A percentile compares a stretch with the other conserved stretches of the same genome.
phyloP scores from a whole-genome alignment of 2,797 vertebrate genomes.

The Hybognathus amarus region DNA sequence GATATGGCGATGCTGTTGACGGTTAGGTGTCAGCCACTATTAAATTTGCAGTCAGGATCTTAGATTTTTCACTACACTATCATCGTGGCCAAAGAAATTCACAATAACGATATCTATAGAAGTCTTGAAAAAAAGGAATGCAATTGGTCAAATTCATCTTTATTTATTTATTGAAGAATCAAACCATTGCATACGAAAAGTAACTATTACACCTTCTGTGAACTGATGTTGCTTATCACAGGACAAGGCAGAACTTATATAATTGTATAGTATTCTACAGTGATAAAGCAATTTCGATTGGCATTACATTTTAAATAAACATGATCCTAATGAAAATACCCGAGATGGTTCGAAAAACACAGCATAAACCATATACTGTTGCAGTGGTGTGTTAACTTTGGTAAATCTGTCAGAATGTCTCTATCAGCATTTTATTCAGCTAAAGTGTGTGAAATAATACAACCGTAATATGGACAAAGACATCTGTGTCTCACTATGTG shows the following conservation, averaged over 20 bases:
- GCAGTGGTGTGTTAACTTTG: too few relatives aligned
- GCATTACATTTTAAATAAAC: neutral
- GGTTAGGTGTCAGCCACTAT: neutral
- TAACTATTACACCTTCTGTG: too few relatives aligned
- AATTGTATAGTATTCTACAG: neutral
- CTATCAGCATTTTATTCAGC: neutral
- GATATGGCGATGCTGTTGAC: neutral
- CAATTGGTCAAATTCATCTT: neutral
- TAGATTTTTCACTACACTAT: neutral
- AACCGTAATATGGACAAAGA: too few relatives aligned
- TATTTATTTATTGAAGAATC: too few relatives aligned
- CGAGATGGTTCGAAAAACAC: neutral
- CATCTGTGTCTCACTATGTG: neutral
- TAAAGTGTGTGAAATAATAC: neutral
- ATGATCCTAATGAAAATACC: neutral
- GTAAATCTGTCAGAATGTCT: neutral
- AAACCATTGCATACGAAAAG: too few relatives aligned
- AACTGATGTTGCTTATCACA: too few relatives aligned
- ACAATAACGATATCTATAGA: too few relatives aligned
- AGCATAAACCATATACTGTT: too few relatives aligned
- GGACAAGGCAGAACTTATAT: neutral
- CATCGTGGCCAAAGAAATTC: neutral
- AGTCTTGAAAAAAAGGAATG: too few relatives aligned
- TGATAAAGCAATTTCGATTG: neutral
- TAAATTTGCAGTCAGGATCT: neutral